A percentile compares a stretch with the other conserved stretches of the same genome.
phyloP scores from a whole-genome alignment of 2,888 invertebrate genomes.

The Gymnoscelis rufifasciata region DNA sequence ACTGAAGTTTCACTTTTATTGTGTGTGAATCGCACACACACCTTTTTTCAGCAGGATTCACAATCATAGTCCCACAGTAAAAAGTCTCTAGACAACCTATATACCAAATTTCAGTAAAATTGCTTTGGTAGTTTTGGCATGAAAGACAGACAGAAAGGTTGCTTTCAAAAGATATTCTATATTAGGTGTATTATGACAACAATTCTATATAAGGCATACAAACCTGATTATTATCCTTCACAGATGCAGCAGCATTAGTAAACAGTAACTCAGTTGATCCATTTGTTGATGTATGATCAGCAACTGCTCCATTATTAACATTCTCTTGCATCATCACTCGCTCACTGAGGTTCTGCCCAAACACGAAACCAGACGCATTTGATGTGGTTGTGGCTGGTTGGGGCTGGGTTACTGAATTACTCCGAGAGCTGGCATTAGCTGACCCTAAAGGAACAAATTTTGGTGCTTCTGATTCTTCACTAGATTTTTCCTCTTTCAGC shows the following conservation, averaged over 20 bases:
- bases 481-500: conserved; percentile 48
- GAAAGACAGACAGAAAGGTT: too few species aligned
- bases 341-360: conserved; percentile 94
- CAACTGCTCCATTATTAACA: conserved; percentile 68
- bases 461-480: conserved; percentile 55
- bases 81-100: too few species aligned
- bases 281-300: conserved; percentile 68
- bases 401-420: conserved; percentile 71
- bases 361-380: conserved; percentile 85
- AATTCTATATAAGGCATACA: conserved; percentile 7
- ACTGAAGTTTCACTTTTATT: too few species aligned
- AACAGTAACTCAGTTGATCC: conserved; percentile 85
- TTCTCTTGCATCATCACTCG: conserved; percentile 84
- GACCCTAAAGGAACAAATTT: conserved; percentile 73
- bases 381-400: conserved; percentile 61
- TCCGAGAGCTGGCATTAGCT: conserved; percentile 50
- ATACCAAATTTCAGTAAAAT: too few species aligned
- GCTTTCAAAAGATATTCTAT: too few species aligned
- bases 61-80: too few species aligned
- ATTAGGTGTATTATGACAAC: too few species aligned
- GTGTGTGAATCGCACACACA: too few species aligned
- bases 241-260: conserved; percentile 83
- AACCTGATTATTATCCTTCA: conserved; percentile 68
- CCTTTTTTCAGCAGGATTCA: too few species aligned
- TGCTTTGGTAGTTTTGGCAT: too few species aligned